phyloP scores from a whole-genome alignment of 1,140 invertebrate species.

The Trypoxylus dichotomus region DNA sequence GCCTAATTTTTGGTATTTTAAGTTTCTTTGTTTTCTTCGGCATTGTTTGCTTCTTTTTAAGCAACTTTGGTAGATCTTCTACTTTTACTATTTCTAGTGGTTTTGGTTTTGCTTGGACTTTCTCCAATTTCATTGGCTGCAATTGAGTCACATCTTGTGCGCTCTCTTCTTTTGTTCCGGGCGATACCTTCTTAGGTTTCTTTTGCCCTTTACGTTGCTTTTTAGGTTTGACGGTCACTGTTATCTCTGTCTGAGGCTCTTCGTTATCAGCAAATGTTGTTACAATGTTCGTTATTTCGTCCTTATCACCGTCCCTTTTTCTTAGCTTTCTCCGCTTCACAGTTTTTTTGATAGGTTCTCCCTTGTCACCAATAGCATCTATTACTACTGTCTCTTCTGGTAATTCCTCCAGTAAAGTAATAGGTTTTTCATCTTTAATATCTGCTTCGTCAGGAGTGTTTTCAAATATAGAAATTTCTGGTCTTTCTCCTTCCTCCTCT shows the following conservation, averaged over 20 bases:
- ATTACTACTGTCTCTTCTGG: slow-evolving; percentile 47
- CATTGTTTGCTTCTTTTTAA: slow-evolving; percentile 45
- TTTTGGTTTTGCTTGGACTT: slow-evolving; percentile 33
- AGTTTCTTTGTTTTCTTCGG: slow-evolving; percentile 48
- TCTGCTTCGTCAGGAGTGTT: slow-evolving; percentile 48
- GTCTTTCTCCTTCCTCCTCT: slow-evolving; percentile 43
- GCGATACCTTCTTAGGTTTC: slow-evolving; percentile 38
- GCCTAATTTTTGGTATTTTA: slow-evolving; percentile 61
- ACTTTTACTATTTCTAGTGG: slow-evolving; percentile 47
- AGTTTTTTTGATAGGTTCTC: slow-evolving; percentile 46
- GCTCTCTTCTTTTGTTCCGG: not conserved
- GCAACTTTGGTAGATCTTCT: slow-evolving; percentile 11
- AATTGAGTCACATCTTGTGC: slow-evolving; percentile 1
- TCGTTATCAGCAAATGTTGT: slow-evolving; percentile 55
- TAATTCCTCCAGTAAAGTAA: slow-evolving; percentile 47
- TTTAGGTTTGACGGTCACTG: slow-evolving; percentile 37
- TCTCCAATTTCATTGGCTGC: slow-evolving; percentile 35
- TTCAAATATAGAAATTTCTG: slow-evolving; percentile 41
- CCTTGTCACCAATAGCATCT: slow-evolving; percentile 47
- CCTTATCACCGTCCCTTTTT: slow-evolving; percentile 52
- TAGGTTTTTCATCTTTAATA: slow-evolving; percentile 43
- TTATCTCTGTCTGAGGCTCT: slow-evolving; percentile 45
- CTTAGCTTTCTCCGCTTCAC: slow-evolving; percentile 50
- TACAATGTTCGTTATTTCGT: slow-evolving; percentile 55
- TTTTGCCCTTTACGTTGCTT: slow-evolving; percentile 19